Percentiles rank a stretch among this genome's conserved stretches.
Conservation (phyloP, 2,113 vertebrate genomes). For the Struthio camelus region DNA sequence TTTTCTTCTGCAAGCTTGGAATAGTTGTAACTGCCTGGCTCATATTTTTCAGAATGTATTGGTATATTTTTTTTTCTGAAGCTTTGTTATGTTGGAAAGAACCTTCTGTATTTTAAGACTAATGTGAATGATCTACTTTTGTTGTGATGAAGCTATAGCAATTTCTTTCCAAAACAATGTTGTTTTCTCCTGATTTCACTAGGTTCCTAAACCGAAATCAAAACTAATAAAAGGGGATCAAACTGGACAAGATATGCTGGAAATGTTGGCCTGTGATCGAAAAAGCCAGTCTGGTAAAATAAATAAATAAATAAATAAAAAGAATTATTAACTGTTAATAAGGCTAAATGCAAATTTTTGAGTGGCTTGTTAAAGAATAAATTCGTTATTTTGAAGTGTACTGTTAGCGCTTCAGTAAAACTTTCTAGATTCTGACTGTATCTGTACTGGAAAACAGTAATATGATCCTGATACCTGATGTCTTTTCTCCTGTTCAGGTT, state of each 20-base stretch:
- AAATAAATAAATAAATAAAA: background rate
- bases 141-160: background rate
- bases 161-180: background rate
- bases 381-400: rapidly evolving
- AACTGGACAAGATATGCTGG: slow-evolving; percentile 78
- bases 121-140: background rate
- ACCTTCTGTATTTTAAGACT: background rate
- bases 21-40: background rate
- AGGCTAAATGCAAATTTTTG: background rate
- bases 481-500: background rate
- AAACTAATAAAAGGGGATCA: slow-evolving; percentile 88
- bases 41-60: background rate
- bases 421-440: background rate
- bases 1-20: background rate
- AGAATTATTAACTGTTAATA: background rate
- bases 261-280: slow-evolving; percentile 88
- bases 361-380: background rate
- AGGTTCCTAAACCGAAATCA: slow-evolving; percentile 90
- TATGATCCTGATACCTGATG: background rate
- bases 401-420: background rate
- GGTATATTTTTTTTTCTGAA: background rate
- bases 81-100: background rate
- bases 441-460: background rate
- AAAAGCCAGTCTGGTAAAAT: slow-evolving; percentile 91
- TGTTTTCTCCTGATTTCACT: slow-evolving; percentile 10